Conservation (phyloP, 2,113 vertebrate genomes). For the Tenrec ecaudatus region DNA sequence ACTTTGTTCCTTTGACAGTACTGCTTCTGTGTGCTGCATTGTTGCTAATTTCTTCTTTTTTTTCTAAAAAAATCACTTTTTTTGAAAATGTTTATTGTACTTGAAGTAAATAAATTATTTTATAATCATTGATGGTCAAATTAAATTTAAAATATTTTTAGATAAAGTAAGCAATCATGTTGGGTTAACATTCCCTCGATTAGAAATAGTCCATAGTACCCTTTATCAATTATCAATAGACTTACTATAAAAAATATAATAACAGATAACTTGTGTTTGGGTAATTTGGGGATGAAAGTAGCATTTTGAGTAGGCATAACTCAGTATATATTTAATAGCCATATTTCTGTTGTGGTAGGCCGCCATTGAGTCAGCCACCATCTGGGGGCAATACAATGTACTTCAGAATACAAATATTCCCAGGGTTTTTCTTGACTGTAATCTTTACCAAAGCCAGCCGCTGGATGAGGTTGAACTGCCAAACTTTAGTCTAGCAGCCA, state of each 20-base stretch:
- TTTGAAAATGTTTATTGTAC: slow-evolving; percentile 14
- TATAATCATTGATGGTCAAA: slow-evolving; percentile 15
- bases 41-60: slow-evolving; percentile 30
- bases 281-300: slow-evolving; percentile 19
- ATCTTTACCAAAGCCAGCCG: not conserved
- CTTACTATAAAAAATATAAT: not conserved
- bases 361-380: not conserved
- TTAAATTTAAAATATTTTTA: slow-evolving; percentile 46
- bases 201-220: not conserved
- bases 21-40: not conserved
- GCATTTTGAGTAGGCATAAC: not conserved
- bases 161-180: slow-evolving; percentile 32
- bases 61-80: slow-evolving; percentile 20
- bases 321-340: not conserved
- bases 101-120: slow-evolving; percentile 56
- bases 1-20: not conserved
- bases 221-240: not conserved
- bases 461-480: not conserved
- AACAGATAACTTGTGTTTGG: not conserved
- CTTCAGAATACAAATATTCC: not conserved
- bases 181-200: slow-evolving; percentile 49
- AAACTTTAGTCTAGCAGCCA: not conserved
- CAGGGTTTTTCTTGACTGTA: not conserved
- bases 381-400: not conserved
- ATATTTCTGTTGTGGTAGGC: not conserved